Conservation (phyloP, 2,113 vertebrate genomes). For the Myxocyprinus asiaticus region DNA sequence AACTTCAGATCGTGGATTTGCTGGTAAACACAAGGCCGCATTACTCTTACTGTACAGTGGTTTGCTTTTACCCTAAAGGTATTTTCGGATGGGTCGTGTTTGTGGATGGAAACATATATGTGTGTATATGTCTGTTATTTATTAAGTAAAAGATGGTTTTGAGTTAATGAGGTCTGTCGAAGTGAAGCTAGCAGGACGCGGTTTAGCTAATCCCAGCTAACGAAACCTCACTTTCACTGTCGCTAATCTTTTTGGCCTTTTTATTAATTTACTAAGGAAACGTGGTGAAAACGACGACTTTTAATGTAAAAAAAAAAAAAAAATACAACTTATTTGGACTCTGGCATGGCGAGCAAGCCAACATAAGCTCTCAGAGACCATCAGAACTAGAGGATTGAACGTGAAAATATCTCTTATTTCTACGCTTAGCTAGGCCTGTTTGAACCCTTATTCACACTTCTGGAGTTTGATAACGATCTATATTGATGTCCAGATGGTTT, state of each 20-base stretch:
- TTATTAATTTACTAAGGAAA: not conserved
- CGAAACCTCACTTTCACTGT: not conserved
- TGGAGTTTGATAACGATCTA: not conserved
- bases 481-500: not conserved
- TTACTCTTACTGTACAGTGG: not conserved
- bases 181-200: not conserved
- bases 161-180: not conserved
- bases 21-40: constrained; percentile 53
- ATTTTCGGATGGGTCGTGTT: not conserved
- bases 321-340: not conserved
- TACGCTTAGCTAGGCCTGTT: too few species aligned
- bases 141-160: not conserved
- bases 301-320: not conserved
- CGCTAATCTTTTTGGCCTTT: not conserved
- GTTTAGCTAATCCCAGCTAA: constrained; percentile 21
- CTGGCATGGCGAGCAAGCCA: constrained; percentile 1
- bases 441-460: not conserved
- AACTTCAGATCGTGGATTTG: constrained; percentile 68
- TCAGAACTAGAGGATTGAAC: not conserved
- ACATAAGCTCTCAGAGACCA: constrained; percentile 4
- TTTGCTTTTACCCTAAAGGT: not conserved
- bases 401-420: not conserved
- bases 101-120: not conserved
- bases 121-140: not conserved
- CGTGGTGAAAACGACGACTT: not conserved